Evolutionary conservation across 2,888 invertebrate species (phyloP).

Genomic region (Taphrorychus bicolor): DNA sequence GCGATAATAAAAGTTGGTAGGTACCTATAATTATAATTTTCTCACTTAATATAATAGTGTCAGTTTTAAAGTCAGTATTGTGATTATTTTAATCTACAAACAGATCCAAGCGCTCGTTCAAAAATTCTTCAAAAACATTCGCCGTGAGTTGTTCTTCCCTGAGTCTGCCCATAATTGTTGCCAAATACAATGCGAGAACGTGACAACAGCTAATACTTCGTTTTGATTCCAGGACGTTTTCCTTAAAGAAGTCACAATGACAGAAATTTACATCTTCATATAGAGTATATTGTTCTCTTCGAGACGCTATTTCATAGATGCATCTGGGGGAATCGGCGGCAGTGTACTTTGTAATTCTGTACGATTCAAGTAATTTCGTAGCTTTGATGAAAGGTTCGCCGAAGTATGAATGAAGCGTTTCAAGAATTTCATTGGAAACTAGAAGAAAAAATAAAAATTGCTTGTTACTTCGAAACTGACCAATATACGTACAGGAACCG

Average conservation of each 20-base stretch:
- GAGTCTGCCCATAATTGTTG: conserved; percentile 59
- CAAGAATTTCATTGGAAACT: conserved; percentile 57
- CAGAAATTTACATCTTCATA: conserved; percentile 73
- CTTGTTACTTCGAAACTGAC: neutral
- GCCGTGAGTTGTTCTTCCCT: conserved; percentile 61
- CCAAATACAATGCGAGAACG: conserved; percentile 69
- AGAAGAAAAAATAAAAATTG: neutral
- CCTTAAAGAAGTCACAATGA: conserved; percentile 68
- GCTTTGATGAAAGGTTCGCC: conserved; percentile 67
- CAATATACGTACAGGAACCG: conserved; percentile 44
- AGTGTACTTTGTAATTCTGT: conserved; percentile 63
- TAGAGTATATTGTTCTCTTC: conserved; percentile 66
- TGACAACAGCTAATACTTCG: conserved; percentile 71
- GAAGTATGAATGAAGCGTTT: conserved; percentile 67
- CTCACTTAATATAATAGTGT: too few species aligned
- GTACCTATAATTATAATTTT: too few species aligned
- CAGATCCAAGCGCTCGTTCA: conserved; percentile 50
- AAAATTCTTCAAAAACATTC: conserved; percentile 60
- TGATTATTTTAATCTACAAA: conserved; percentile 36
- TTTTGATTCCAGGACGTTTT: conserved; percentile 64
- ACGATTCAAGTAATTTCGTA: conserved; percentile 68
- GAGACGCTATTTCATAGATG: conserved; percentile 67
- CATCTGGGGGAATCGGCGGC: conserved; percentile 56
- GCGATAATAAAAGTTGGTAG: too few species aligned
- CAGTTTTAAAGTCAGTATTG: too few species aligned